Conservation (phyloP, 2,797 vertebrate species). For the Chaetophractus vellerosus region DNA sequence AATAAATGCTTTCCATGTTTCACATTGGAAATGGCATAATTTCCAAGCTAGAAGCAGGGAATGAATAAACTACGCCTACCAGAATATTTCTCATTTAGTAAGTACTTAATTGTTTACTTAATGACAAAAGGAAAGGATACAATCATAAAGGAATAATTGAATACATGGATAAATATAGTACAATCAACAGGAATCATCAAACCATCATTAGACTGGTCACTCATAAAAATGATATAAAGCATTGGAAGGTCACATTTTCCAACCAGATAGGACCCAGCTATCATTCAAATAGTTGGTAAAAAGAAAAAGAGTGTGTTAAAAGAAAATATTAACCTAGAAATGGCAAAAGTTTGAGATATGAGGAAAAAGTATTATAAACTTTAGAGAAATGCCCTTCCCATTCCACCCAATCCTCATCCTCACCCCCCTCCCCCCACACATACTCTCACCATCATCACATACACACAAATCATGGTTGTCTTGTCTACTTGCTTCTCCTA, state of each 20-base stretch:
- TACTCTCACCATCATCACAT: not conserved
- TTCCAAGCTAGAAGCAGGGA: slow-evolving; percentile 38
- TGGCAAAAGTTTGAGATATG: not conserved
- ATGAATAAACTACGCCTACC: slow-evolving; percentile 16
- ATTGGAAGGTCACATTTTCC: not conserved
- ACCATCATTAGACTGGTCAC: not conserved
- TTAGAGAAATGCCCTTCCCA: not conserved
- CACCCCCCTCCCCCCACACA: not conserved
- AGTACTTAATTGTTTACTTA: slow-evolving; percentile 27
- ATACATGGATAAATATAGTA: not conserved
- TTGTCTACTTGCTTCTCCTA: slow-evolving; percentile 28
- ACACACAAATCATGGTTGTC: not conserved
- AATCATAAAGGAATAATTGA: slow-evolving; percentile 53
- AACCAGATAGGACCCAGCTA: not conserved
- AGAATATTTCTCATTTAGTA: slow-evolving; percentile 30
- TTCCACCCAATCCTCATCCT: not conserved
- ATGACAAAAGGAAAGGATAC: slow-evolving; percentile 38
- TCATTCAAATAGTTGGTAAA: not conserved
- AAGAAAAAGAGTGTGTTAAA: not conserved
- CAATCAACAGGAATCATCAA: slow-evolving; percentile 7
- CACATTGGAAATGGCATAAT: slow-evolving; percentile 40
- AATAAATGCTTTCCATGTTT: slow-evolving; percentile 28
- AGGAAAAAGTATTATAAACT: not conserved
- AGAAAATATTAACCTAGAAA: not conserved
- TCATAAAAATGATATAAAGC: slow-evolving; percentile 40